Conservation (phyloP, 2,797 vertebrate genomes). For the Somateria mollissima region DNA sequence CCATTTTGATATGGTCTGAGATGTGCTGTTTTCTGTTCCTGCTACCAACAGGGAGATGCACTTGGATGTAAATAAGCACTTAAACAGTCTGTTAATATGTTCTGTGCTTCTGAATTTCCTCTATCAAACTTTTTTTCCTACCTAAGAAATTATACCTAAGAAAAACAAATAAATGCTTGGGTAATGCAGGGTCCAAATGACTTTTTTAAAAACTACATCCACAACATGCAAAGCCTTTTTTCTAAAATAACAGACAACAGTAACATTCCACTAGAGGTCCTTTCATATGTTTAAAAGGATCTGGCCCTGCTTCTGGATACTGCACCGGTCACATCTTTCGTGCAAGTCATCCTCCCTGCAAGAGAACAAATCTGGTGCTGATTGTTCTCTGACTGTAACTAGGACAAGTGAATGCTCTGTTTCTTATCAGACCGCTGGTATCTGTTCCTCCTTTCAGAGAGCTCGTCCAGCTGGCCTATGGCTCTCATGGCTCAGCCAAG, state of each 20-base stretch:
- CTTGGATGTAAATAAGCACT: background rate
- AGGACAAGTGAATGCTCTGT: slow-evolving; percentile 32
- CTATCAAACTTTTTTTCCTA: background rate
- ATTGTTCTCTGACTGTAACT: background rate
- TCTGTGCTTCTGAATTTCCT: background rate
- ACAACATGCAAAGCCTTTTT: background rate
- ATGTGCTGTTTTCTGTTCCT: background rate
- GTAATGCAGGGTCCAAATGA: background rate
- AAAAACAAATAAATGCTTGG: background rate
- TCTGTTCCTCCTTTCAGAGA: slow-evolving; percentile 12
- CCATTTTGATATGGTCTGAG: background rate
- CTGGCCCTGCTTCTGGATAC: background rate
- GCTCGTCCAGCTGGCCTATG: slow-evolving; percentile 44
- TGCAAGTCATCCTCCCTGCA: background rate
- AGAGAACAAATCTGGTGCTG: background rate
- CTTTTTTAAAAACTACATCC: background rate
- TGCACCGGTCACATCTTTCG: background rate
- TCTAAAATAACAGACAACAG: background rate
- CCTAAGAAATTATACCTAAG: background rate
- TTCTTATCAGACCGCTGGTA: slow-evolving; percentile 46
- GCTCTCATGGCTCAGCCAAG: background rate
- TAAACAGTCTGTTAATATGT: background rate
- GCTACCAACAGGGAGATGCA: background rate
- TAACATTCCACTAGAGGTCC: background rate
- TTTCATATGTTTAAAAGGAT: background rate